A percentile compares a stretch with the other conserved stretches of the same genome.
These are phyloP conservation scores for Spizaetus ornatus DNA, from an alignment of 2,113 vertebrate genomes.

Conservation along the genomic window DNA sequence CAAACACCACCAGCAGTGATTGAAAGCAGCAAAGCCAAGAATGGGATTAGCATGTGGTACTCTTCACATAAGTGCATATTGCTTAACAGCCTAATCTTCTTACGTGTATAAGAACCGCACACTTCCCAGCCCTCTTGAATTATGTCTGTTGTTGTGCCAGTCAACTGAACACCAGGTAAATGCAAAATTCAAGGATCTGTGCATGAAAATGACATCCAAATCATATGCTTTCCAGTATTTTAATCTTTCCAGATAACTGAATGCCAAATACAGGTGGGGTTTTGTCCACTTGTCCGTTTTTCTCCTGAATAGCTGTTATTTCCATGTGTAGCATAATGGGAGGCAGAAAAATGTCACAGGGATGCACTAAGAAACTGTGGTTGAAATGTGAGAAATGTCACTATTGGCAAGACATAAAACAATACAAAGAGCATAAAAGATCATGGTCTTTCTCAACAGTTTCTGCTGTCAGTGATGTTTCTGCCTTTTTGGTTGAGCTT, in stretches of 20 bases:
- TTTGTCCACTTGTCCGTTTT: background rate
- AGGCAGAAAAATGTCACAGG: background rate
- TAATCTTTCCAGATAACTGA: background rate
- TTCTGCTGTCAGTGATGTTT: background rate
- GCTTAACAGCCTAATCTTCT: slow-evolving; percentile 51
- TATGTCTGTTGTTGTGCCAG: background rate
- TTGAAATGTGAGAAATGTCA: background rate
- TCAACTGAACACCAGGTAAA: slow-evolving; percentile 23
- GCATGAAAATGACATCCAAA: slow-evolving; percentile 9
- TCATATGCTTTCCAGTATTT: slow-evolving; percentile 14
- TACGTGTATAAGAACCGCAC: background rate
- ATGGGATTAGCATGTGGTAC: slow-evolving; percentile 21
- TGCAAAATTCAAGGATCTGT: slow-evolving; percentile 4
- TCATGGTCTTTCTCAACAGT: background rate
- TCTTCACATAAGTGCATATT: slow-evolving; percentile 36
- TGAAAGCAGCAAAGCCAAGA: slow-evolving; percentile 10
- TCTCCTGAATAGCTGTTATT: slow-evolving; percentile 14
- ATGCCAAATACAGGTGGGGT: background rate
- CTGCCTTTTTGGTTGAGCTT: background rate
- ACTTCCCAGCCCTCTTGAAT: slow-evolving; percentile 4
- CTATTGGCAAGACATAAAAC: background rate
- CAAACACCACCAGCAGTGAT: background rate
- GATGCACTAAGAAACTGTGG: background rate
- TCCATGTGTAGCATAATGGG: background rate
- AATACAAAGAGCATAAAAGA: background rate